Evolutionary conservation across 2,888 invertebrate genomes (phyloP).

Genomic region (Buathra laborator): DNA sequence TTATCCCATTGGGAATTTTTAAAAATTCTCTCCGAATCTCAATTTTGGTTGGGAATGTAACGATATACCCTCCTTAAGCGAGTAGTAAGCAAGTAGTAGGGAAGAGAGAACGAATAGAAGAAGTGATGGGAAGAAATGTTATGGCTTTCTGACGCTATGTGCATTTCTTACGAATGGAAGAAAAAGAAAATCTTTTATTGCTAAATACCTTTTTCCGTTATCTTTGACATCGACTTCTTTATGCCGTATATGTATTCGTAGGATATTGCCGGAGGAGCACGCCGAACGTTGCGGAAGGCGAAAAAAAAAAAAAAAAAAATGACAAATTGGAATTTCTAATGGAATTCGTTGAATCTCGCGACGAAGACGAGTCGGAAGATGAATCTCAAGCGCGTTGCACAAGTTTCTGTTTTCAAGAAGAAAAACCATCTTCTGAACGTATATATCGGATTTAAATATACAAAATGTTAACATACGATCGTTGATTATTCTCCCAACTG

Average conservation of each 20-base stretch:
- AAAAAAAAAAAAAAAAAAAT: constrained; percentile 8
- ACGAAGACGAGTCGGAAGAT: constrained; percentile 20
- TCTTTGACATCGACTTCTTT: constrained; percentile 2
- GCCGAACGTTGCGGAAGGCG: constrained; percentile 17
- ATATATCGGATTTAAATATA: constrained; percentile 31
- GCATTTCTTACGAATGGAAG: background rate
- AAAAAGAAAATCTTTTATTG: constrained; percentile 37
- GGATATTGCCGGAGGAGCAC: background rate
- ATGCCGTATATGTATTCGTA: background rate
- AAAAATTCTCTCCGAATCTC: no score
- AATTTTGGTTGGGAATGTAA: no score
- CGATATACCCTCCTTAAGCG: no score
- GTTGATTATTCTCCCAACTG: constrained; percentile 1
- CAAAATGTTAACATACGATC: constrained; percentile 45
- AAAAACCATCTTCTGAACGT: constrained; percentile 37
- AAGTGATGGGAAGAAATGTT: no score
- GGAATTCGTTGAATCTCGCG: constrained; percentile 28
- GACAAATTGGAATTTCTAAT: constrained; percentile 39
- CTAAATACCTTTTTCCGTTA: constrained; percentile 45
- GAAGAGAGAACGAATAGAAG: no score
- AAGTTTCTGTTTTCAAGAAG: constrained; percentile 23
- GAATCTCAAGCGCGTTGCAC: background rate
- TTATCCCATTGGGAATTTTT: no score
- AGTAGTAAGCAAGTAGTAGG: no score
- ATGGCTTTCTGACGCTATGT: background rate